Percentiles rank a stretch among this genome's conserved stretches.
phyloP scores from a whole-genome alignment of 1,140 invertebrate species.

The Sarcophaga bullata region DNA sequence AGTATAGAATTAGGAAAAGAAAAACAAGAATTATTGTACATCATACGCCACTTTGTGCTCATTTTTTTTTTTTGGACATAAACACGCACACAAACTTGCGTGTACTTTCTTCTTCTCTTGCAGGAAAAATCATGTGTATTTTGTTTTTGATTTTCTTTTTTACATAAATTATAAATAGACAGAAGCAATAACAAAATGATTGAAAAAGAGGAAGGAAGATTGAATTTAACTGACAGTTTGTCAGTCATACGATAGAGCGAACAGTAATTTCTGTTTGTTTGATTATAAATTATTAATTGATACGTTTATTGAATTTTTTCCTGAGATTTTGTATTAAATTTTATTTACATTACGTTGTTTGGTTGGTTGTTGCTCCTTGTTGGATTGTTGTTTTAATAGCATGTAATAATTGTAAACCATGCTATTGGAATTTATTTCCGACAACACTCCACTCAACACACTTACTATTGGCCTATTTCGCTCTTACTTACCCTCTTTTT shows the following conservation, averaged over 20 bases:
- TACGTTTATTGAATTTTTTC: not conserved
- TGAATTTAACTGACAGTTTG: not conserved
- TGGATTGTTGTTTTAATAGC: too few species aligned
- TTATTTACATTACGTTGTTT: too few species aligned
- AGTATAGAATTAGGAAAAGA: not conserved
- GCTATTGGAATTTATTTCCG: too few species aligned
- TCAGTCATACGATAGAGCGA: not conserved
- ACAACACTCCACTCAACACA: too few species aligned
- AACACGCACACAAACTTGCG: too few species aligned
- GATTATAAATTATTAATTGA: constrained; percentile 26
- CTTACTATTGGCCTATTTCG: too few species aligned
- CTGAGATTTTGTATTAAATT: not conserved
- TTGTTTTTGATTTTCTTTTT: not conserved
- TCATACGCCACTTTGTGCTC: constrained; percentile 34
- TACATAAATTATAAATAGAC: not conserved
- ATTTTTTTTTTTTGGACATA: not conserved
- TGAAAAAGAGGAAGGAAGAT: too few species aligned
- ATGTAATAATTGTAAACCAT: too few species aligned
- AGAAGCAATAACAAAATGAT: too few species aligned
- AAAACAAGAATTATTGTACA: constrained; percentile 29
- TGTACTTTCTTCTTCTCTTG: too few species aligned
- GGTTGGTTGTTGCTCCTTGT: too few species aligned
- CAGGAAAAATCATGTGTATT: not conserved
- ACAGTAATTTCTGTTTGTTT: not conserved
- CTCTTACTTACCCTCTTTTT: too few species aligned